Base-by-base conservation (phyloP, 2,888 invertebrate genomes). In the Drosophila vallismaia region DNA sequence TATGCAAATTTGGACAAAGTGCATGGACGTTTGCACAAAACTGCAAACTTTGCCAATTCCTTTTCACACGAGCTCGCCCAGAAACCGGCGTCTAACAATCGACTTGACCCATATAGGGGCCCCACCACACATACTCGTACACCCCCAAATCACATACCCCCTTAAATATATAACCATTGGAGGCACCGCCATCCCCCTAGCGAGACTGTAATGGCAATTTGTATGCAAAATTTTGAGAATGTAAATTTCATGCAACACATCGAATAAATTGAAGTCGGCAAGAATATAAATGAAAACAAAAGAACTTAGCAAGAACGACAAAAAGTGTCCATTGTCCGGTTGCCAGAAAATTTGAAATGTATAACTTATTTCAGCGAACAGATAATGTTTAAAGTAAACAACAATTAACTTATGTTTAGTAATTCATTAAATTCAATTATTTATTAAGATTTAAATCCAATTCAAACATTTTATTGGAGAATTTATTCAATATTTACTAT, bases 161-260 rank as follows among this genome's bases (percentile, higher is more conserved):
- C 36, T n/a, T 36, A 26, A 3, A 31, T 36, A 26, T 6, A 19
- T 29, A 31, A 31, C 3, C 14, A 14, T 14, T 12, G 12, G 50
- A 2, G 26, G 29, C 28, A 12, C 38, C 38, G 40, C 31, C 12
- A 50, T 6, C 55, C 46, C 44, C 4, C 31, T 38, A 29, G 50
- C 59, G 55, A 66, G 70, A 57, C 67, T 55, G 72, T 62, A 77
- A 66, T 76, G 54, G 68, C 86, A 79, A 87, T 85, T 85, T 79
- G 75, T 86, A 85, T 87, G 84, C 85, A 67, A 79, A 85, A 75
- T 75, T 73, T 69, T 14, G 59, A 75, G 64, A 64, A 87, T 86
- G 85, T 71, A 87, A 87, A 84, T 86, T 77, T 70, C 52, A 60
- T 55, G 71, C 74, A 70, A 77, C 74, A 74, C 76, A 60, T 42